phyloP scores from a whole-genome alignment of 2,888 invertebrate genomes.

The Aleiodes alternator region DNA sequence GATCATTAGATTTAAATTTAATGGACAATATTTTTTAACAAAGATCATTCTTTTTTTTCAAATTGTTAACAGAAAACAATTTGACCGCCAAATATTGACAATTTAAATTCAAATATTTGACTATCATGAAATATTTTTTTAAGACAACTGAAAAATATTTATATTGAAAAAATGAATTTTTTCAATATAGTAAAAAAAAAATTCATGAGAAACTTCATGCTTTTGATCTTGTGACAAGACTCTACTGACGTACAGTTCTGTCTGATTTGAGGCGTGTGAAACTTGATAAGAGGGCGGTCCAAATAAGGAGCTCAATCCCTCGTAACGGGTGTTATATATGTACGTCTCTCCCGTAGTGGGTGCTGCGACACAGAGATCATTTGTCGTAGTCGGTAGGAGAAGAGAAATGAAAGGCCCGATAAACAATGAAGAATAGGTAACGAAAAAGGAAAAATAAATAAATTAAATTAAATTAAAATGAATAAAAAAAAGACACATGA shows the following conservation, averaged over 20 bases:
- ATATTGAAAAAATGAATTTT: too few relatives aligned
- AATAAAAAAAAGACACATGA: background rate
- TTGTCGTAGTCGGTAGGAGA: conserved; percentile 41
- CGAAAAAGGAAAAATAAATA: conserved; percentile 6
- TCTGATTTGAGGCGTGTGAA: conserved; percentile 68
- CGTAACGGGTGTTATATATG: conserved; percentile 48
- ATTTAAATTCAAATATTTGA: too few relatives aligned
- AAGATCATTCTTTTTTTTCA: background rate
- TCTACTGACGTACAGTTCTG: conserved; percentile 43
- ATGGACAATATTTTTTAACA: background rate
- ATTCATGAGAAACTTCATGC: conserved; percentile 36
- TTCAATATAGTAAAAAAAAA: too few relatives aligned
- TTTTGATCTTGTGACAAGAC: conserved; percentile 55
- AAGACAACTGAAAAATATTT: too few relatives aligned
- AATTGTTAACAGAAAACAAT: background rate
- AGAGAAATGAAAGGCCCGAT: conserved; percentile 21
- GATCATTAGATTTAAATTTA: too few relatives aligned
- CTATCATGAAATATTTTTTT: too few relatives aligned
- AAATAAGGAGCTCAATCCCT: conserved; percentile 71
- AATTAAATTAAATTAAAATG: conserved; percentile 11
- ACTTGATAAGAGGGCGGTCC: conserved; percentile 74
- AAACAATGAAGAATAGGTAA: conserved; percentile 7
- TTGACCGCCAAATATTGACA: too few relatives aligned
- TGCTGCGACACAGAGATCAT: conserved; percentile 44
- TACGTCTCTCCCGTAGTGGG: conserved; percentile 44